Percentiles rank a stretch among this genome's conserved stretches.
Conservation (phyloP, 1,140 invertebrate species). For the Polypedilum vanderplanki region DNA sequence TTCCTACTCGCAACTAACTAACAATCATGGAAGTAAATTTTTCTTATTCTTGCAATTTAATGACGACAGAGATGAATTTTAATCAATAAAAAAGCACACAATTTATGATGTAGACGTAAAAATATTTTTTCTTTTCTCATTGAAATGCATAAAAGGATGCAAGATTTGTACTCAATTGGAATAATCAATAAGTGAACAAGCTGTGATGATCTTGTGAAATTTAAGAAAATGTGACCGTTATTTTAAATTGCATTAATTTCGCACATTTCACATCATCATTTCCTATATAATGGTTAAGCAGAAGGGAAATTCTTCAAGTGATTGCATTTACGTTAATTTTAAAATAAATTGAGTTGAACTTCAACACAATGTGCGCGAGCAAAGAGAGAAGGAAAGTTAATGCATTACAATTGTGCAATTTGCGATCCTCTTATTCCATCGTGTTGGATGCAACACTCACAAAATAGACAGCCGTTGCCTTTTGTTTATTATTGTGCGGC, state of each 20-base stretch:
- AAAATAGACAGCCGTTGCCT: constrained; percentile 1
- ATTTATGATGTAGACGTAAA: too few relatives aligned
- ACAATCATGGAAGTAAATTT: background rate
- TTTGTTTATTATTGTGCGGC: constrained; percentile 16
- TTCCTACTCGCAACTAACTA: background rate
- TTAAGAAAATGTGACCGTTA: too few relatives aligned
- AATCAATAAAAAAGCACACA: too few relatives aligned
- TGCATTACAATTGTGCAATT: background rate
- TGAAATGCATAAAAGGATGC: too few relatives aligned
- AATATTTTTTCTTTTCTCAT: too few relatives aligned
- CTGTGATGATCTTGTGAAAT: too few relatives aligned
- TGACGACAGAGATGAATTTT: background rate
- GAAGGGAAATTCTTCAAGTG: background rate
- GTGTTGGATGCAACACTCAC: too few relatives aligned
- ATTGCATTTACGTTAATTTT: constrained; percentile 19
- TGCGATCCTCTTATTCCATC: background rate
- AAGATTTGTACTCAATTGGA: too few relatives aligned
- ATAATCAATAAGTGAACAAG: too few relatives aligned
- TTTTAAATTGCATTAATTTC: background rate
- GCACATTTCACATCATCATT: constrained; percentile 11
- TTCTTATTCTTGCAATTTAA: background rate
- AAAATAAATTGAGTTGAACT: constrained; percentile 27
- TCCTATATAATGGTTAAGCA: background rate
- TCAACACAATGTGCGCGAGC: background rate
- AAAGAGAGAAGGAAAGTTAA: background rate